Evolutionary conservation across 2,888 invertebrate species (phyloP).

Genomic region (Uloborus plumipes): DNA sequence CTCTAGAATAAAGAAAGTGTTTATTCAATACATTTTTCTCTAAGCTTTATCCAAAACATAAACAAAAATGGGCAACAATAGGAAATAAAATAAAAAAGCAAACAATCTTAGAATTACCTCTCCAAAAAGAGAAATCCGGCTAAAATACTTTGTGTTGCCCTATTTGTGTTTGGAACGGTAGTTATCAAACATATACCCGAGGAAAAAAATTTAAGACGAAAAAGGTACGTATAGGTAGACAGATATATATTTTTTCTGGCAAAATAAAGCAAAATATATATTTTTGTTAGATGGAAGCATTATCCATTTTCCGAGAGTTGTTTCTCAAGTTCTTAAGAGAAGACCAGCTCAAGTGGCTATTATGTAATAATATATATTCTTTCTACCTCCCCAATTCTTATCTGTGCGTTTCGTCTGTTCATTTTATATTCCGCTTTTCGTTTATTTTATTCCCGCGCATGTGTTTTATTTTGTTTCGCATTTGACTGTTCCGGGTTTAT

Average conservation of each 20-base stretch:
- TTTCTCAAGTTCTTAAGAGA: slow-evolving; percentile 3
- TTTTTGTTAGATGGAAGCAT: slow-evolving; percentile 5
- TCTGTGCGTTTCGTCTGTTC: slow-evolving; percentile 14
- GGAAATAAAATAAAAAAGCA: too few relatives aligned
- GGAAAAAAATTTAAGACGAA: too few relatives aligned
- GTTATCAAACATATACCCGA: too few relatives aligned
- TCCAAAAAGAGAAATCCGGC: too few relatives aligned
- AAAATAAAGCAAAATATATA: too few relatives aligned
- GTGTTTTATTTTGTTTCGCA: slow-evolving; percentile 14
- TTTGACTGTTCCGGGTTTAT: slow-evolving; percentile 12
- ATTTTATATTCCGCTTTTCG: not conserved
- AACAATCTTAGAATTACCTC: too few relatives aligned
- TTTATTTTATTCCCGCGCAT: slow-evolving; percentile 3
- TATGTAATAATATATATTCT: slow-evolving; percentile 37
- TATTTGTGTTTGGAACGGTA: too few relatives aligned
- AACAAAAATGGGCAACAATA: too few relatives aligned
- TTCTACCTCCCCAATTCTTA: slow-evolving; percentile 1
- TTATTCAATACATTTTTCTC: slow-evolving; percentile 15
- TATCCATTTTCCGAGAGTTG: slow-evolving; percentile 40
- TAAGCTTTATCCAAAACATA: too few relatives aligned
- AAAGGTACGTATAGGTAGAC: not conserved
- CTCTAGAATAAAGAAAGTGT: not conserved
- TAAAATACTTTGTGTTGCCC: too few relatives aligned
- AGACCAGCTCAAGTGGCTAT: slow-evolving; percentile 37
- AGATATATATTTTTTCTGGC: not conserved